These are phyloP conservation scores for Chaetodon trifascialis DNA, from an alignment of 2,113 vertebrate species.

Conservation along the genomic window DNA sequence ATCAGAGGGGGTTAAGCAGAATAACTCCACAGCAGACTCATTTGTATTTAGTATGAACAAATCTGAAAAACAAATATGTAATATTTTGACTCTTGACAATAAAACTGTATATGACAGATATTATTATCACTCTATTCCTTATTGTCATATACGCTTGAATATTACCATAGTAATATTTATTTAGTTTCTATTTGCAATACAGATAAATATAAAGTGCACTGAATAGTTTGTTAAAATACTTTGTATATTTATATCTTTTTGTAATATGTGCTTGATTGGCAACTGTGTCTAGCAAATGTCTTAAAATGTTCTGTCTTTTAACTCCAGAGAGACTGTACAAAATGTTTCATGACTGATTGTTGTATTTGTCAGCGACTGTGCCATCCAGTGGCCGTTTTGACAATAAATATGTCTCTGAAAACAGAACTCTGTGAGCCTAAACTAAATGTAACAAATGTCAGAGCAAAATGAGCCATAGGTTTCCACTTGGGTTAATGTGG, in stretches of 20 bases:
- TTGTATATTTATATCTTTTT: constrained; percentile 67
- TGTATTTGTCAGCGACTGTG: constrained; percentile 32
- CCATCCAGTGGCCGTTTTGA: constrained; percentile 39
- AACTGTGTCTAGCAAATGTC: constrained; percentile 33
- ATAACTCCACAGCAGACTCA: not conserved
- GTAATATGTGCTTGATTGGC: constrained; percentile 38
- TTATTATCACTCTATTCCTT: not conserved
- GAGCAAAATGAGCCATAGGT: not conserved
- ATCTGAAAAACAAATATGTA: not conserved
- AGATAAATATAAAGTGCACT: constrained; percentile 68
- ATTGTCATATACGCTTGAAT: constrained; percentile 51
- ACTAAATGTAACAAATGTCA: not conserved
- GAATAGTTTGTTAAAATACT: constrained; percentile 61
- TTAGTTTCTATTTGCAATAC: constrained; percentile 54
- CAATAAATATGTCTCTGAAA: constrained; percentile 42
- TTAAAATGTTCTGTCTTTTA: constrained; percentile 16
- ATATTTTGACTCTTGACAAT: not conserved
- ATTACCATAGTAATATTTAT: constrained; percentile 70
- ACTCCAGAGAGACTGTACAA: constrained; percentile 28
- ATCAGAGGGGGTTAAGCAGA: not conserved
- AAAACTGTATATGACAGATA: constrained; percentile 16
- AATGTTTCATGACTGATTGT: constrained; percentile 30
- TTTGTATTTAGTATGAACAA: constrained; percentile 4
- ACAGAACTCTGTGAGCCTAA: not conserved
- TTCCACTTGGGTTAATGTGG: not conserved